phyloP scores from a whole-genome alignment of 2,888 invertebrate species.

The Scotopteryx bipunctaria region DNA sequence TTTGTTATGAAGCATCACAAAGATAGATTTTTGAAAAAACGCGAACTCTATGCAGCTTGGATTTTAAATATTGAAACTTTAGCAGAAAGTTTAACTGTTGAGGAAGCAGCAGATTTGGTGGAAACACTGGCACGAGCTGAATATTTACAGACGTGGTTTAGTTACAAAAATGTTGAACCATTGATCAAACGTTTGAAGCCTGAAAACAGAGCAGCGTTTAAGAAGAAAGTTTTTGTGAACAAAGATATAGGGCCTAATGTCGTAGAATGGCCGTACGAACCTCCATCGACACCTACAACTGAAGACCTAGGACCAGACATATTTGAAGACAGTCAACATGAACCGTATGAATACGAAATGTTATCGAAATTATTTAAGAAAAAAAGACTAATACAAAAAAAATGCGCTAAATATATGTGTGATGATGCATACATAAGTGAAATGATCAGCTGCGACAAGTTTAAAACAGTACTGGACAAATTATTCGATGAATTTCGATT shows the following conservation, averaged over 20 bases:
- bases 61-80: constrained; percentile 37
- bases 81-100: constrained; percentile 34
- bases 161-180: constrained; percentile 40
- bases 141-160: constrained; percentile 37
- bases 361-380: background rate
- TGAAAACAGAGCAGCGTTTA: constrained; percentile 37
- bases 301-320: constrained; percentile 18
- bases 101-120: constrained; percentile 40
- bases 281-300: constrained; percentile 32
- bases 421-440: background rate
- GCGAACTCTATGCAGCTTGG: constrained; percentile 41
- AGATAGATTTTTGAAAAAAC: constrained; percentile 37
- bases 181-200: constrained; percentile 39
- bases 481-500: constrained; percentile 63
- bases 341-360: constrained; percentile 18
- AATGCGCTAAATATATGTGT: background rate
- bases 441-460: background rate
- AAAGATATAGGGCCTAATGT: constrained; percentile 35
- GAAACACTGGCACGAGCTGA: constrained; percentile 37
- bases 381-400: constrained; percentile 11
- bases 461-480: constrained; percentile 44
- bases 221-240: constrained; percentile 47
- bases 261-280: constrained; percentile 45
- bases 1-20: constrained; percentile 39
- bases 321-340: constrained; percentile 34